Base-by-base conservation (phyloP, 2,888 invertebrate genomes). In the Ecdyonurus torrentis region DNA sequence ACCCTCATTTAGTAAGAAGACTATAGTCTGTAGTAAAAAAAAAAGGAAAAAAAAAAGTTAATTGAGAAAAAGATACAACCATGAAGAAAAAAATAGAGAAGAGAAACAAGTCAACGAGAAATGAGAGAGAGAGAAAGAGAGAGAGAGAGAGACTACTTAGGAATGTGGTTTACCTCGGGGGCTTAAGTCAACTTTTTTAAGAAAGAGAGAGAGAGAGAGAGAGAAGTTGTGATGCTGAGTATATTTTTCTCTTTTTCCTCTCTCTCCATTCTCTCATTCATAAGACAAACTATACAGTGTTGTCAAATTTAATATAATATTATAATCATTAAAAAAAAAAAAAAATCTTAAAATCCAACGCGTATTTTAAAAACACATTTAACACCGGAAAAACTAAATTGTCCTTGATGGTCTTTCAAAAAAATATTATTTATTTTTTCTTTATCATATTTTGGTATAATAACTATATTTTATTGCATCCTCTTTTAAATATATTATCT, bases 81-180 rank as follows among this genome's bases (percentile, higher is more conserved):
- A 37, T 10, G 37, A 37, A 37, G 37, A 37, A 37, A 37, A 37
- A 37, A 37, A 37, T 5, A 37, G 37, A 15, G 37, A 15, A 37
- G 37, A 15, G 37, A 15, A 15, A 37, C 7, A 15, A 15, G 15
- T 37, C 37, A 37, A 37, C 7, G 15, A 10, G 7, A 37, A 15
- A 37, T 5, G 37, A 5, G 37, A 37, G 37, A 37, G 37, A 37
- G 15, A 10, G 37, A 37, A 37, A 37, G 5, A 10, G 37, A 37
- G 37, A 37, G 37, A 37, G 37, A 37, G 52, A 58, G 59, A 60
- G 50, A 59, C 19, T 22, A 25, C 22, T 7, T 58, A 63, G 63
- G 66, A 66, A 66, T 66, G 66, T 60, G 66, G 66, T 66, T 66
- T 62, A 64, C 66, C 66, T 66, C 66, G 66, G 64, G 63, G 59